Conservation (phyloP, 2,888 invertebrate genomes). For the Spatulosminthurus flaviceps region DNA sequence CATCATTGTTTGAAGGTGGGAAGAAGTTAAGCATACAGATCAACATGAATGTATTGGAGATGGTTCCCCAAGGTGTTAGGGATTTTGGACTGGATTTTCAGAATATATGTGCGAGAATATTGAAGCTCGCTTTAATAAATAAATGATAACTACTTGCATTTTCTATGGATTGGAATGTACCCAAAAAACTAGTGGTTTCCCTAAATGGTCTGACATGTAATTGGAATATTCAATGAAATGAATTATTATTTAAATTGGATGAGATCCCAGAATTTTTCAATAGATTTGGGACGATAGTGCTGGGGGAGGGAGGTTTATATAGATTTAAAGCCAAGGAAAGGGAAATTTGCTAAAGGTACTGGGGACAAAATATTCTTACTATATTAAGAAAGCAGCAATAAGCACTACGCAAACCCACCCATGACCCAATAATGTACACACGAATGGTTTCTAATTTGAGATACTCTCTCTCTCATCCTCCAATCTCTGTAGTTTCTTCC, state of each 20-base stretch:
- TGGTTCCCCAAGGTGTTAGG: neutral
- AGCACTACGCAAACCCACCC: neutral
- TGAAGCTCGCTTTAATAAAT: neutral
- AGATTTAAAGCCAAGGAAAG: no score
- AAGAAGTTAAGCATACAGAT: neutral
- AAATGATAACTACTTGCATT: neutral
- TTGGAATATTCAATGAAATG: constrained; percentile 10
- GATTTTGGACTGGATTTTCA: neutral
- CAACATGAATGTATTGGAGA: neutral
- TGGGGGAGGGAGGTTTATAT: neutral
- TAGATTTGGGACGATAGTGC: neutral
- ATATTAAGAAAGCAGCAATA: neutral
- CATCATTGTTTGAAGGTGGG: neutral
- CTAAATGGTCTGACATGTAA: neutral
- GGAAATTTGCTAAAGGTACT: no score
- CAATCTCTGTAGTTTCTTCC: constrained; percentile 30
- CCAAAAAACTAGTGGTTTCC: neutral
- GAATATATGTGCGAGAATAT: no score
- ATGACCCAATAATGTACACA: constrained; percentile 31
- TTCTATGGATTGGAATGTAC: neutral
- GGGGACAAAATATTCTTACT: no score
- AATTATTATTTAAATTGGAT: constrained; percentile 29
- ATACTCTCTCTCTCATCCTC: constrained; percentile 22
- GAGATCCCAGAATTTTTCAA: constrained; percentile 25
- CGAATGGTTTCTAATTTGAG: constrained; percentile 29